Conservation (phyloP, 2,797 vertebrate species). For the Arctocebus calabarensis region DNA sequence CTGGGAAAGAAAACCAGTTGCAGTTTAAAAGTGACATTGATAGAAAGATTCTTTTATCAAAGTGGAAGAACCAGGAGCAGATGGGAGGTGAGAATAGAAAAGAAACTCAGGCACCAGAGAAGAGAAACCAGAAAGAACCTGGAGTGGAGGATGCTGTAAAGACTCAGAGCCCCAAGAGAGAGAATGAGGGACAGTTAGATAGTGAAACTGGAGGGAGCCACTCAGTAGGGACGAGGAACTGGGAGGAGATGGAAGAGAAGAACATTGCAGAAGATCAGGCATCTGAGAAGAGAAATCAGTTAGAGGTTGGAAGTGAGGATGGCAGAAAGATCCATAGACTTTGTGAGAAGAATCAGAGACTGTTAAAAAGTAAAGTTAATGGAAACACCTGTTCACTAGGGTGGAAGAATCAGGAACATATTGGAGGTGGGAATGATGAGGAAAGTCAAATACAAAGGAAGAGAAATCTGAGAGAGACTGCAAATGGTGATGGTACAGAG, state of each 20-base stretch:
- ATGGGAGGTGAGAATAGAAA: neutral
- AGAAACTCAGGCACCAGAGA: constrained; percentile 34
- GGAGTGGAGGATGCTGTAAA: neutral
- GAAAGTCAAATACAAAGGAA: constrained; percentile 11
- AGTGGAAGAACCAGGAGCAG: neutral
- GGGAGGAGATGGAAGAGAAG: neutral
- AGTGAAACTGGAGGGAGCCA: neutral
- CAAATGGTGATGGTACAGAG: neutral
- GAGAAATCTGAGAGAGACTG: neutral
- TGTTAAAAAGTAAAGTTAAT: neutral
- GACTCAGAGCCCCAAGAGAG: neutral
- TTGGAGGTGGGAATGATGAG: neutral
- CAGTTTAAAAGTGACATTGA: neutral
- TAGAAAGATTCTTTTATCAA: neutral
- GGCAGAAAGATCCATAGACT: neutral
- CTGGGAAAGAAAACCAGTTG: neutral
- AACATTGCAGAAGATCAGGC: neutral
- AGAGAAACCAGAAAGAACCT: neutral
- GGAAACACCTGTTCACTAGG: neutral
- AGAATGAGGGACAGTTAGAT: neutral
- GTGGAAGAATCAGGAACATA: neutral
- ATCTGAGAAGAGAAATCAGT: constrained; percentile 1
- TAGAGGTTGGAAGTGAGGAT: neutral
- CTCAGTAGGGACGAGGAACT: neutral
- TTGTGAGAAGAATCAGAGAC: neutral